These are phyloP conservation scores for Agelastica alni DNA, from an alignment of 2,888 invertebrate genomes.

Conservation along the genomic window DNA sequence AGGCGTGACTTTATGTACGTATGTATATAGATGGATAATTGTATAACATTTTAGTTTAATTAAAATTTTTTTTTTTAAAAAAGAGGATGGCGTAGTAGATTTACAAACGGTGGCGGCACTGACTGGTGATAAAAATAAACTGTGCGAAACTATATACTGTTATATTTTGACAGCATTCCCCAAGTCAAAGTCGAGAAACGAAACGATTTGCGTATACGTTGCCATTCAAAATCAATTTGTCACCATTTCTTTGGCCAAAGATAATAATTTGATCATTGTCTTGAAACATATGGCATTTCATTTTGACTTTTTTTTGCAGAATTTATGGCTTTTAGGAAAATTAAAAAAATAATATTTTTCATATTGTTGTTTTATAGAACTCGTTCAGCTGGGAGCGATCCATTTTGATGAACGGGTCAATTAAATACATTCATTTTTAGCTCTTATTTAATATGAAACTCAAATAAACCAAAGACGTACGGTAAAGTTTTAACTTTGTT, in stretches of 20 bases:
- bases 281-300: not conserved
- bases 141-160: not conserved
- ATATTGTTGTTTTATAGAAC: not conserved
- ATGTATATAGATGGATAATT: too few relatives aligned
- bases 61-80: too few relatives aligned
- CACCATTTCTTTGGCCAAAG: slow-evolving; percentile 2
- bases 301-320: not conserved
- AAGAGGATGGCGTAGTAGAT: too few relatives aligned
- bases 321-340: not conserved
- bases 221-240: slow-evolving; percentile 5
- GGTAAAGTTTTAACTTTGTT: too few relatives aligned
- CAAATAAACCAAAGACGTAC: too few relatives aligned
- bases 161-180: slow-evolving; percentile 3
- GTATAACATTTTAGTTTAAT: too few relatives aligned
- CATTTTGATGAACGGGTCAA: too few relatives aligned
- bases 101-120: not conserved
- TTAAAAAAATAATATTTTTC: too few relatives aligned
- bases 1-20: too few relatives aligned
- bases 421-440: too few relatives aligned
- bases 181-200: slow-evolving; percentile 1
- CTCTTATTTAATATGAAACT: too few relatives aligned
- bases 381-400: not conserved
- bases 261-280: slow-evolving; percentile 6
- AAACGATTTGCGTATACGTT: slow-evolving; percentile 1
- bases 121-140: not conserved